Evolutionary conservation across 2,113 vertebrate species (phyloP), one percentile per base, ranked within the genome.

Genomic region (Heteronetta atricapilla): DNA sequence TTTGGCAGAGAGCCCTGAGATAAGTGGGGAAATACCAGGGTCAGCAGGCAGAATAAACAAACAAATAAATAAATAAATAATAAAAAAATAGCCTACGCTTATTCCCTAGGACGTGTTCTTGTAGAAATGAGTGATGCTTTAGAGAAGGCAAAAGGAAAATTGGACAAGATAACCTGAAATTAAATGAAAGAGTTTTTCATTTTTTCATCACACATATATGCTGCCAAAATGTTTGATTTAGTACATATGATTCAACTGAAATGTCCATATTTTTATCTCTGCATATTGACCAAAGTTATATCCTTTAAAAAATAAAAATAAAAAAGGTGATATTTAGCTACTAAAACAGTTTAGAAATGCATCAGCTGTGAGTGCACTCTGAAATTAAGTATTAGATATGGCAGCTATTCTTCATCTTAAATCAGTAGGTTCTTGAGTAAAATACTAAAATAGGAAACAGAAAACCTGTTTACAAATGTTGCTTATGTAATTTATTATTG

Each of bases 31-130:
- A 95, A 79, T 21, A 78, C 17, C 28, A 91, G 11, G 36, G 10
- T 31, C 75, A 81, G 28, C 36, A 91, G 84, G 52, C 12, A 67
- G 21, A 78, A 95, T 91, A 69, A 12, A 10, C n/a, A n/a, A n/a
- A n/a, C n/a, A n/a, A n/a, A n/a, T n/a, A n/a, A n/a, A n/a, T n/a
- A n/a, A 38, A 38, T 58, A 5, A 8, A 29, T 42, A 86, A 50
- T 90, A 88, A 22, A 38, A 36, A 59, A 59, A 46, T 46, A 20
- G 3, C 8, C 29, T 77, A 38, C 0, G 1, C 19, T 17, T 83
- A 25, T 86, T 62, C 10, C 7, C 10, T 40, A 48, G 58, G 38
- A 79, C 15, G 10, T 31, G 8, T 82, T 86, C 38, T 58, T 48
- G 13, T 21, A 44, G 34, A 77, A 83, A 6, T 66, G 60, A 74